A percentile compares a stretch with the other conserved stretches of the same genome.
These are phyloP conservation scores for Proisotoma minuta DNA, from an alignment of 2,888 invertebrate species.

Conservation along the genomic window DNA sequence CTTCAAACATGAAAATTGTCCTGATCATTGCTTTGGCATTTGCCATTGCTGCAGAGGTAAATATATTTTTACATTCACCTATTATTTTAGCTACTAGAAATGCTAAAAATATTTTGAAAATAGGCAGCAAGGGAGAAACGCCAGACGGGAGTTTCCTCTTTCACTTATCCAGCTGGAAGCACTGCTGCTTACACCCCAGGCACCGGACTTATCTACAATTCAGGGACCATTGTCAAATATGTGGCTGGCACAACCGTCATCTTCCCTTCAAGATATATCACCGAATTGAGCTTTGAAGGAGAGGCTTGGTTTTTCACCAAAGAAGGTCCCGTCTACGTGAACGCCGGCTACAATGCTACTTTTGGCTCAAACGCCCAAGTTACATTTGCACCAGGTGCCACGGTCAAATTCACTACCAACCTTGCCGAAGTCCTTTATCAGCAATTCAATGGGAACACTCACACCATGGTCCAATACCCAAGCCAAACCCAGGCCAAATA, in stretches of 20 bases:
- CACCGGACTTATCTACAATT: constrained; percentile 10
- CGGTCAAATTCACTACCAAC: background rate
- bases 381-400: background rate
- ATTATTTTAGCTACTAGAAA: too few relatives aligned
- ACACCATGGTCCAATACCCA: constrained; percentile 14
- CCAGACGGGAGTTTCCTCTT: background rate
- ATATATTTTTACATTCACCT: too few relatives aligned
- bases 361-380: background rate
- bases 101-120: too few relatives aligned
- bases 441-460: constrained; percentile 17
- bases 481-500: constrained; percentile 11
- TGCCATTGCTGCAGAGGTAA: background rate
- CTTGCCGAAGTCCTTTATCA: constrained; percentile 1
- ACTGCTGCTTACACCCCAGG: constrained; percentile 14
- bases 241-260: constrained; percentile 8
- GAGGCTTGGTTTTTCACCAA: too few relatives aligned
- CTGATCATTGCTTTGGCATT: background rate
- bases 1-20: background rate
- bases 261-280: background rate
- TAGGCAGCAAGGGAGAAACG: too few relatives aligned
- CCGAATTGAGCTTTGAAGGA: constrained; percentile 8
- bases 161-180: constrained; percentile 9
- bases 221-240: constrained; percentile 11
- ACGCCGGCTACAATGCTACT: background rate
- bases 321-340: constrained; percentile 12